phyloP scores from a whole-genome alignment of 1,140 invertebrate genomes.

The Paraescarpia echinospica region DNA sequence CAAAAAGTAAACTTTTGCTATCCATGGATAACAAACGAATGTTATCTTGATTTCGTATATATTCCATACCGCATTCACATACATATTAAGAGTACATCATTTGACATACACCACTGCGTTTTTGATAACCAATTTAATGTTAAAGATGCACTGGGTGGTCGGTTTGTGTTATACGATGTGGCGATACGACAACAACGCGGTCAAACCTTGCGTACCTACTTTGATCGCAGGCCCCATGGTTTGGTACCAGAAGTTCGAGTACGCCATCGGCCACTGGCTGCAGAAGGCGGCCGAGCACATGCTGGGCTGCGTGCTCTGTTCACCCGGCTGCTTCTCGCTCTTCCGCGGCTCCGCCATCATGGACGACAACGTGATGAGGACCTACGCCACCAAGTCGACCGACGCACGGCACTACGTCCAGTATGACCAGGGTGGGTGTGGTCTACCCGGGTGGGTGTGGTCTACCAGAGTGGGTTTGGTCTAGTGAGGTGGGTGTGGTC shows the following conservation, averaged over 20 bases:
- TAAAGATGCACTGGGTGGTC: too few species aligned
- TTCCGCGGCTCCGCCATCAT: constrained; percentile 66
- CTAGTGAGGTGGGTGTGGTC: too few species aligned
- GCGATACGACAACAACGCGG: neutral
- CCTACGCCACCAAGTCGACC: constrained; percentile 63
- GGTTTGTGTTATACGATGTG: too few species aligned
- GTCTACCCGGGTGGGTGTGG: neutral
- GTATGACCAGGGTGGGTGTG: constrained; percentile 65
- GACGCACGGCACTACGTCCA: constrained; percentile 67
- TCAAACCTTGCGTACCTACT: neutral
- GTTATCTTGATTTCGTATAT: too few species aligned
- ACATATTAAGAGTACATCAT: too few species aligned
- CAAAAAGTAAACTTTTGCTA: too few species aligned
- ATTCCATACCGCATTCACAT: too few species aligned
- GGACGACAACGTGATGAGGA: constrained; percentile 67
- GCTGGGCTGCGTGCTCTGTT: constrained; percentile 70
- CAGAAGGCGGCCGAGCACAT: constrained; percentile 71
- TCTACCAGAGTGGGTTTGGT: neutral
- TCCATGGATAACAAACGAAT: too few species aligned
- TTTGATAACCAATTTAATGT: too few species aligned
- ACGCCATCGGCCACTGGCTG: constrained; percentile 70
- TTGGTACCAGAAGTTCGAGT: constrained; percentile 72
- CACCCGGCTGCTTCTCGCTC: constrained; percentile 67
- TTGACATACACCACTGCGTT: too few species aligned
- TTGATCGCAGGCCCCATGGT: constrained; percentile 59